Evolutionary conservation across 2,113 vertebrate genomes (phyloP).

Genomic region (Thinocorus orbignyianus): DNA sequence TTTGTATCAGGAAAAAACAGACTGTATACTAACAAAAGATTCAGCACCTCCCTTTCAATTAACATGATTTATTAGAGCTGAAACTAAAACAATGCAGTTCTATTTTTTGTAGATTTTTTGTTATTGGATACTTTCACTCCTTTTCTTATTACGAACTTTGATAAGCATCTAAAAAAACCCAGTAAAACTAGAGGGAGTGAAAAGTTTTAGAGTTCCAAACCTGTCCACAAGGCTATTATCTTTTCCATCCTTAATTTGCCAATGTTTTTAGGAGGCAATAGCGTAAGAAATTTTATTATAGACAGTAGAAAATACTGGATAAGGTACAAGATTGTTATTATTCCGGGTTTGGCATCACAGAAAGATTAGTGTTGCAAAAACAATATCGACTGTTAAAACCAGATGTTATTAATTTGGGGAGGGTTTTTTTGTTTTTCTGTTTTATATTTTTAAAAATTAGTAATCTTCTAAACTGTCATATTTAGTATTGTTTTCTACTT

Average conservation of each 20-base stretch:
- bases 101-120: neutral
- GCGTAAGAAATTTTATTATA: neutral
- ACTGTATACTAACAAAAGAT: neutral
- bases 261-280: neutral
- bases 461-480: neutral
- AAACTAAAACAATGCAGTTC: constrained; percentile 4
- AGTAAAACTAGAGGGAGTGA: neutral
- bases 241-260: neutral
- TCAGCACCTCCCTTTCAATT: constrained; percentile 7
- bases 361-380: neutral
- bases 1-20: neutral
- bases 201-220: neutral
- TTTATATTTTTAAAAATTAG: neutral
- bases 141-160: neutral
- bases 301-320: neutral
- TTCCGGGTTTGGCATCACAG: neutral
- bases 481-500: neutral
- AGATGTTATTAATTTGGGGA: neutral
- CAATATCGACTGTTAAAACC: neutral
- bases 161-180: neutral
- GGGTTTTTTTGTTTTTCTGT: neutral
- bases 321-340: neutral
- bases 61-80: constrained; percentile 31
- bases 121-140: neutral
- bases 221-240: neutral